Evolutionary conservation across 1,140 invertebrate genomes (phyloP), one percentile per base, ranked within the genome.

Genomic region (Uloborus diversus): DNA sequence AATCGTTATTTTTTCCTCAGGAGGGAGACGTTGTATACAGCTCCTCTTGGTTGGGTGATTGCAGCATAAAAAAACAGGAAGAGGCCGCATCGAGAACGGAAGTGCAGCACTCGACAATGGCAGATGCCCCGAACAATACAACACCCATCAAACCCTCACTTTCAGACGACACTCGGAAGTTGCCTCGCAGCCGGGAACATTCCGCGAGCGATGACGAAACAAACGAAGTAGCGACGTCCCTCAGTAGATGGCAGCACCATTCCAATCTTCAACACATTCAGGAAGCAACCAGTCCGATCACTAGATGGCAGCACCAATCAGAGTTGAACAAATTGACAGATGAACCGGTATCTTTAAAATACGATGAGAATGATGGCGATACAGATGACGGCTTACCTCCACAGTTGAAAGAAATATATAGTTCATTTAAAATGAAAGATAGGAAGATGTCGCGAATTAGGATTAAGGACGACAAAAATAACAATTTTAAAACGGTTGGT

Each of bases 221-320:
- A 3, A 13, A 9, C 1, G 64, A 49, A 66, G 65, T 79, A 14
- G 37, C 64, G 1, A 49, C 30, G 14, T 79, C 76, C 3, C 76
- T 79, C 53, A 79, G 76, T 33, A 79, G 76, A 61, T 79, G 76
- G 76, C 76, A 62, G 9, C 76, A 79, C 64, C 76, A 79, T 25
- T 30, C 64, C 2, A 56, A 79, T 47, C 23, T 79, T 23, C 65
- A 69, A 32, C 64, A 79, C n/a, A 3, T 69, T 0, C 64, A 79
- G n/a, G 76, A 79, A 61, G 76, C 27, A 17, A 61, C 65, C 11
- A 79, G 76, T 62, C 76, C 76, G 2, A 35, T 79, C 64, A 57
- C 64, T 51, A 79, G 76, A 68, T 79, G 76, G 76, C 76, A 79
- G 56, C 76, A 79, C 76, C 61, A 78, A 13, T 11, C 23, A 17